Percentiles rank a stretch among this genome's conserved stretches.
Conservation (phyloP, 2,797 vertebrate species). For the Brachyalestes nurse region DNA sequence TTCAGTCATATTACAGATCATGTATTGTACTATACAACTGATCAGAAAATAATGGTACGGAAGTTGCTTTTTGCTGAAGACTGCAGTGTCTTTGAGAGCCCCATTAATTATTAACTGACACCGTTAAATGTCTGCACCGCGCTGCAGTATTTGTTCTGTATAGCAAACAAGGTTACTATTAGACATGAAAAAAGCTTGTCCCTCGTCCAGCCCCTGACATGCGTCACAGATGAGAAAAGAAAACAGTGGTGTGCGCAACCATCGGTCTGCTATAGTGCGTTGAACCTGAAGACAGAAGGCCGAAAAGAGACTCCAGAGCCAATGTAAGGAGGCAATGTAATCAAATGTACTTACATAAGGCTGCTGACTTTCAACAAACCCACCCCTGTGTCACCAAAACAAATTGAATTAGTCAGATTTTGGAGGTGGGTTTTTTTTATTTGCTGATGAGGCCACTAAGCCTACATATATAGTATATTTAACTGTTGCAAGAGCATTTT, state of each 20-base stretch:
- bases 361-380: slow-evolving; percentile 29
- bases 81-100: neutral
- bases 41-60: no score
- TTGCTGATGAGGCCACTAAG: slow-evolving; percentile 59
- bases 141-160: slow-evolving; percentile 67
- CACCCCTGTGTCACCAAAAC: slow-evolving; percentile 59
- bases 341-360: slow-evolving; percentile 39
- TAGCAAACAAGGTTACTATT: slow-evolving; percentile 64
- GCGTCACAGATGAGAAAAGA: slow-evolving; percentile 64
- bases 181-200: slow-evolving; percentile 8
- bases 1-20: no score
- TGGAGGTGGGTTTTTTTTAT: slow-evolving; percentile 57
- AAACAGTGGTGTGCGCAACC: slow-evolving; percentile 47
- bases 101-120: slow-evolving; percentile 72
- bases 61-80: neutral
- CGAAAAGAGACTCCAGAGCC: slow-evolving; percentile 59
- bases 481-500: neutral
- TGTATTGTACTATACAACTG: no score
- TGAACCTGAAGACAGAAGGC: slow-evolving; percentile 65
- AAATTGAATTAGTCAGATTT: slow-evolving; percentile 49
- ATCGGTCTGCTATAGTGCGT: slow-evolving; percentile 54
- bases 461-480: slow-evolving; percentile 59
- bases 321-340: slow-evolving; percentile 58
- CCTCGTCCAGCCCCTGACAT: slow-evolving; percentile 39
- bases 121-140: slow-evolving; percentile 58